phyloP scores from a whole-genome alignment of 2,888 invertebrate genomes.

The Carcina quercana region DNA sequence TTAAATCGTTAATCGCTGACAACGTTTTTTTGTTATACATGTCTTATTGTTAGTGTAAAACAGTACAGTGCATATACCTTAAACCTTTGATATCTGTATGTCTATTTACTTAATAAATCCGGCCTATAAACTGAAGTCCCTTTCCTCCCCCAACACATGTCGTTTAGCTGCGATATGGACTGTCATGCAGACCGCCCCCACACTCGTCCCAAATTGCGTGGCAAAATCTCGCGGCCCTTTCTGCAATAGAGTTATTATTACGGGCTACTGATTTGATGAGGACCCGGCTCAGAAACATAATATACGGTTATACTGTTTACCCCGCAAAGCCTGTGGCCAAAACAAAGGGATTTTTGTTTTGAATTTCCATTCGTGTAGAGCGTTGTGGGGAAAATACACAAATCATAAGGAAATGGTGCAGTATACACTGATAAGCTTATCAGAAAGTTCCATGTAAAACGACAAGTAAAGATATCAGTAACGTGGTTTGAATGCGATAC shows the following conservation, averaged over 20 bases:
- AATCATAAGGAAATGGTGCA: too few relatives aligned
- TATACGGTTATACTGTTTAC: constrained; percentile 8
- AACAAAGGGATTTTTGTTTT: constrained; percentile 8
- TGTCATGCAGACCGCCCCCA: constrained; percentile 35
- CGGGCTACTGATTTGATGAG: constrained; percentile 56
- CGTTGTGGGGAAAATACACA: too few relatives aligned
- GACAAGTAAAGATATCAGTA: too few relatives aligned
- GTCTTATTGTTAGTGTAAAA: too few relatives aligned
- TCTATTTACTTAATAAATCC: constrained; percentile 9
- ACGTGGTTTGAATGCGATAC: too few relatives aligned
- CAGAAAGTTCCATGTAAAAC: too few relatives aligned
- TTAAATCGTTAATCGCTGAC: too few relatives aligned
- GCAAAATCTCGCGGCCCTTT: constrained; percentile 57
- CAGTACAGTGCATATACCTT: too few relatives aligned
- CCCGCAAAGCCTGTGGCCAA: constrained; percentile 1
- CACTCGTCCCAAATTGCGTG: constrained; percentile 46
- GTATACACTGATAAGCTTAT: too few relatives aligned
- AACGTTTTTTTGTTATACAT: too few relatives aligned
- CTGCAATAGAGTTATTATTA: constrained; percentile 60
- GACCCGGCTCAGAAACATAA: constrained; percentile 20
- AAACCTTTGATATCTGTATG: too few relatives aligned
- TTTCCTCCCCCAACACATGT: constrained; percentile 19
- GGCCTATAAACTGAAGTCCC: constrained; percentile 9
- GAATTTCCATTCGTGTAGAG: too few relatives aligned
- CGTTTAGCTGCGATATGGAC: constrained; percentile 22